Base-by-base conservation (phyloP, 2,888 invertebrate genomes). In the Gortyna flavago region DNA sequence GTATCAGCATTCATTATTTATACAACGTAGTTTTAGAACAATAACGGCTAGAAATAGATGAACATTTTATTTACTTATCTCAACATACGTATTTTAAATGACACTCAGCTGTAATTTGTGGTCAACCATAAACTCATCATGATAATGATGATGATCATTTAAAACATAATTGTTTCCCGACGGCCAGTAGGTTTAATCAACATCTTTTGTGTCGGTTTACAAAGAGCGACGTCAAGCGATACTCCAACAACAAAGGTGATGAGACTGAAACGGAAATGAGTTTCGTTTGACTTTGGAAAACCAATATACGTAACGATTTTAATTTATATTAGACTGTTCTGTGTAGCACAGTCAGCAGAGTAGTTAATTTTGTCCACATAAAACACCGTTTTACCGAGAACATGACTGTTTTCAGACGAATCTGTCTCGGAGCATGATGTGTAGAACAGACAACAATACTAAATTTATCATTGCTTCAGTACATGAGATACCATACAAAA, bases 241-340 rank as follows among this genome's bases (percentile, higher is more conserved):
- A 70, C 64, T 76, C 29, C 35, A 70, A 75, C 51, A 77, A 75
- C 57, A 71, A 76, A 67, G 66, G 62, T 74, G 75, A 79, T 83
- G 80, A 80, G 35, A 80, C 44, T 84, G 67, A 71, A 81, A 71
- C 66, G 85, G 70, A 80, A 84, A 84, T 71, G 68, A 75, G 65
- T 75, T 75, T 64, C 65, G 38, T 66, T 77, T 59, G 35, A 67
- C 35, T 68, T 76, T 41, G 44, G 61, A 32, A 75, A 79, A 71
- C 64, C 72, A 78, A 66, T 77, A 77, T 62, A 78, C 44, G n/a
- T 57, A 54, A 65, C 59, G 29, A 51, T 72, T 76, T 74, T 72
- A 44, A 68, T 65, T 77, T 51, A 44, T 59, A 59, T 68, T 64
- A 41, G 29, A 62, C 5, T 44, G 32, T 61, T 54, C 48, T 21